These are phyloP conservation scores for Catostylus mosaicus DNA, from an alignment of 30 jellyfish, hydroid and myxozoan species.

Conservation along the genomic window DNA sequence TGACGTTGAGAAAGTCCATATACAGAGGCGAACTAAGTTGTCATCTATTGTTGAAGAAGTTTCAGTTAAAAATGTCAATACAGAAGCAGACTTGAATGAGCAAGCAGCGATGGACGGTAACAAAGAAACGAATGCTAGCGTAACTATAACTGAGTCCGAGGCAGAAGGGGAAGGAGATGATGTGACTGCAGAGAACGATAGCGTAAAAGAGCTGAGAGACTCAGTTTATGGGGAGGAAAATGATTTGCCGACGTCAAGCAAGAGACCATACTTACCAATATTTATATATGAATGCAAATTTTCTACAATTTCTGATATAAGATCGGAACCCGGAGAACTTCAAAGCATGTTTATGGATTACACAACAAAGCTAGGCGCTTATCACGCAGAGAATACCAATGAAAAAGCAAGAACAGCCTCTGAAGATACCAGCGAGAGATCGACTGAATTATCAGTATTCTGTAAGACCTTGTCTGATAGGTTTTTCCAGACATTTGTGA, in stretches of 20 bases:
- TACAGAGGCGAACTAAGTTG: not conserved
- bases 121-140: not conserved
- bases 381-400: not conserved
- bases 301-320: constrained; percentile 47
- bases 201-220: constrained; percentile 5
- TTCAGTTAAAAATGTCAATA: not conserved
- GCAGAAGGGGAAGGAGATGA: constrained; percentile 5
- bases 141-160: not conserved
- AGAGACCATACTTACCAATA: constrained; percentile 41
- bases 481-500: constrained; percentile 87
- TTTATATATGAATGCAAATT: constrained; percentile 62
- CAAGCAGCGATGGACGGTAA: not conserved
- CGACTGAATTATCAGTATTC: constrained; percentile 38
- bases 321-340: not conserved
- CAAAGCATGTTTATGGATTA: constrained; percentile 36
- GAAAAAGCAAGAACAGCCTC: not conserved
- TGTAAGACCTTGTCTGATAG: constrained; percentile 77
- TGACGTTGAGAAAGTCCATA: constrained; percentile 43
- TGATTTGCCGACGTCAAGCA: not conserved
- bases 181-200: not conserved
- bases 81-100: no score
- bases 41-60: not conserved
- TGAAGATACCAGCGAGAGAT: constrained; percentile 20
- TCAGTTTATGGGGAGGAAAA: constrained; percentile 6
- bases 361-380: constrained; percentile 32